These are phyloP conservation scores for Pterostichus niger DNA, from an alignment of 2,888 invertebrate genomes.

Conservation along the genomic window DNA sequence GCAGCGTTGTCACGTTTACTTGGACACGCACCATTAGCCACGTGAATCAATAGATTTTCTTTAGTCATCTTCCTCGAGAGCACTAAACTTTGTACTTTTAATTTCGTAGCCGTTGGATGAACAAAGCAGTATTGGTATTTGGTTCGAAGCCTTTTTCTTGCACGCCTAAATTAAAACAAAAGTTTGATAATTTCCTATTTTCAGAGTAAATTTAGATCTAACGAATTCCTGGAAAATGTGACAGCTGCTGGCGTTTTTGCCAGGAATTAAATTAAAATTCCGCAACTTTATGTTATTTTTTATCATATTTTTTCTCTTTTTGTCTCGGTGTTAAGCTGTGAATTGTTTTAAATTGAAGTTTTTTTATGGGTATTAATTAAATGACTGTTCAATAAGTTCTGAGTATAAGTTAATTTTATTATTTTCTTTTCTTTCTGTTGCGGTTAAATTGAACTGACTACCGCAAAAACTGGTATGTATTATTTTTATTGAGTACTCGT, in stretches of 20 bases:
- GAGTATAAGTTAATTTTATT: constrained; percentile 61
- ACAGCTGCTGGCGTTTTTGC: constrained; percentile 51
- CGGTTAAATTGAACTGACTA: constrained; percentile 53
- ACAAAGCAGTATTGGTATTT: constrained; percentile 23
- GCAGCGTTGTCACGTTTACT: constrained; percentile 44
- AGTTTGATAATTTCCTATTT: constrained; percentile 44
- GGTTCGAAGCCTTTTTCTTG: background rate
- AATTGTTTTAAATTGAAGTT: constrained; percentile 62
- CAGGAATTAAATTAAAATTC: constrained; percentile 57
- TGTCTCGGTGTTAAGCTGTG: constrained; percentile 58
- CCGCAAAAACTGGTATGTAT: constrained; percentile 49
- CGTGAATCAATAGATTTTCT: constrained; percentile 63
- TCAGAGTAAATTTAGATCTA: constrained; percentile 54
- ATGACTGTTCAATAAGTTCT: constrained; percentile 59
- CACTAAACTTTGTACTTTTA: constrained; percentile 42
- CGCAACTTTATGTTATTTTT: constrained; percentile 56
- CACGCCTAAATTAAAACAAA: constrained; percentile 42
- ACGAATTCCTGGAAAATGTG: constrained; percentile 57
- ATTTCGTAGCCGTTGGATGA: constrained; percentile 18
- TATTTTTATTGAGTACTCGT: constrained; percentile 37
- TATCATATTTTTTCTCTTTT: constrained; percentile 13
- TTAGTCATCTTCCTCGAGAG: constrained; percentile 52
- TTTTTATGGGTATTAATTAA: constrained; percentile 57
- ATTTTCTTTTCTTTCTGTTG: constrained; percentile 44
- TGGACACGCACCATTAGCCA: constrained; percentile 49